Conservation (phyloP, 2,888 invertebrate genomes). For the Callosobruchus maculatus region DNA sequence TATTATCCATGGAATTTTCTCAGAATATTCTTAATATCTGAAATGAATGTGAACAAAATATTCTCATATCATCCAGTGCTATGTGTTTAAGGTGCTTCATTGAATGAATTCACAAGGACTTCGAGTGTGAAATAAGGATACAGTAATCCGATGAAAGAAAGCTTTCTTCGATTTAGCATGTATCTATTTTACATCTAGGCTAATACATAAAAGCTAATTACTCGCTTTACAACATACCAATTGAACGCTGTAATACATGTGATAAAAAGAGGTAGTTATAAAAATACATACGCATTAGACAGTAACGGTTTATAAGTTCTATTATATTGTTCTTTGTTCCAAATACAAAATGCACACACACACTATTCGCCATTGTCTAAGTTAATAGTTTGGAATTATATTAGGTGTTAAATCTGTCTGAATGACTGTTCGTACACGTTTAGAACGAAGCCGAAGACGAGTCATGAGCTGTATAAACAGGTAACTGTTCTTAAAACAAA, state of each 20-base stretch:
- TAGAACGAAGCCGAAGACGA: not conserved
- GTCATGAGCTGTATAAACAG: not conserved
- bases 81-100: too few relatives aligned
- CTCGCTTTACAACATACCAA: not conserved
- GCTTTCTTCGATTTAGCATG: not conserved
- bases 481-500: not conserved
- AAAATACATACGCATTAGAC: not conserved
- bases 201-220: not conserved
- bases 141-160: not conserved
- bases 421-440: not conserved
- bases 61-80: too few relatives aligned
- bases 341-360: not conserved
- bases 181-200: not conserved
- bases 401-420: constrained; percentile 6
- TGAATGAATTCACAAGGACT: too few relatives aligned
- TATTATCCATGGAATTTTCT: too few relatives aligned
- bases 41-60: too few relatives aligned
- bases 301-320: not conserved
- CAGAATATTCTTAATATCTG: too few relatives aligned
- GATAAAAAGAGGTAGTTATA: not conserved
- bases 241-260: not conserved
- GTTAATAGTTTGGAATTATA: constrained; percentile 7
- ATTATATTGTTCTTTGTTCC: not conserved
- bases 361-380: constrained; percentile 9
- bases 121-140: too few relatives aligned